A percentile compares a stretch with the other conserved stretches of the same genome.
Evolutionary conservation across 1,140 invertebrate species (phyloP).

Genomic region (Hylaeus anthracinus): DNA sequence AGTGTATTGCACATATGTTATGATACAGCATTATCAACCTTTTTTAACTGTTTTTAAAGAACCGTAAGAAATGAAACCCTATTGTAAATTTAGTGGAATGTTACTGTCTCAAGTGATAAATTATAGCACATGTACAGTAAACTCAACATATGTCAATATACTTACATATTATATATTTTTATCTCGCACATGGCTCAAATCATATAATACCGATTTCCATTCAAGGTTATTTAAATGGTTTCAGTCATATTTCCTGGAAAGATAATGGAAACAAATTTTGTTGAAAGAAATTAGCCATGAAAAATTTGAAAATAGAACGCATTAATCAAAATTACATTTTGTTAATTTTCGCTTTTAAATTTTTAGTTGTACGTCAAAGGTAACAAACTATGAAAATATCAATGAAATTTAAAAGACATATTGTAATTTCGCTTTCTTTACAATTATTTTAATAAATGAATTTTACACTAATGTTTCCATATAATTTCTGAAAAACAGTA

Average conservation of each 20-base stretch:
- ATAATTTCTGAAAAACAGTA: neutral
- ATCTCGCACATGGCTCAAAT: neutral
- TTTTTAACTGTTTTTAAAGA: neutral
- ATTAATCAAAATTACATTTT: too few species aligned
- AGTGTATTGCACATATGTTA: neutral
- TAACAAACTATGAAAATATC: too few species aligned
- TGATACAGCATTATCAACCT: neutral
- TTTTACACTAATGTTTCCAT: too few species aligned
- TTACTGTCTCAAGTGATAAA: slow-evolving; percentile 18
- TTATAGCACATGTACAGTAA: neutral
- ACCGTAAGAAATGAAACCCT: neutral
- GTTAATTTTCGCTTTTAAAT: too few species aligned
- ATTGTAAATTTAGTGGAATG: slow-evolving; percentile 28
- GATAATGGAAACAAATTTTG: too few species aligned
- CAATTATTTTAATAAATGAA: too few species aligned
- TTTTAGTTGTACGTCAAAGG: too few species aligned
- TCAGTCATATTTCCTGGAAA: too few species aligned
- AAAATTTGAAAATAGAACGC: too few species aligned
- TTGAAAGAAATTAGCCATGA: too few species aligned
- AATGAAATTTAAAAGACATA: too few species aligned
- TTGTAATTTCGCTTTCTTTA: too few species aligned
- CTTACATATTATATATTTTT: neutral
- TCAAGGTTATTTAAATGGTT: neutral
- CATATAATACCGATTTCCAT: neutral
- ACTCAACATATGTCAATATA: neutral